phyloP scores from a whole-genome alignment of 2,113 vertebrate species.

The Corythornis cristatus region DNA sequence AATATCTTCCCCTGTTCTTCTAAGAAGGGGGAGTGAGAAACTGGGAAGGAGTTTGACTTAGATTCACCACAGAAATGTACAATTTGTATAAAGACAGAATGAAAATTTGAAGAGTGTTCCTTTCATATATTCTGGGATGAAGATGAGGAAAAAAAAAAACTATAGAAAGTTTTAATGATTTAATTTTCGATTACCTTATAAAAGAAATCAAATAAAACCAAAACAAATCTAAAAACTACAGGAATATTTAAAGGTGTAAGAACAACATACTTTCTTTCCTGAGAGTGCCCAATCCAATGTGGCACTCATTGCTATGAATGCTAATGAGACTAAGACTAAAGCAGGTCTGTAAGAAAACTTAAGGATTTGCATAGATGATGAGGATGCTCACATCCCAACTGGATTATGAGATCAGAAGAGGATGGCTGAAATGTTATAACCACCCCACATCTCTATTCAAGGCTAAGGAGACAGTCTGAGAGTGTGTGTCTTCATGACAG shows the following conservation, averaged over 20 bases:
- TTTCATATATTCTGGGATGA: not conserved
- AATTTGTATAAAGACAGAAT: not conserved
- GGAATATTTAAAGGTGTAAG: not conserved
- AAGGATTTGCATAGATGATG: not conserved
- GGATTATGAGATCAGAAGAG: not conserved
- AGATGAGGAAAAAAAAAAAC: not conserved
- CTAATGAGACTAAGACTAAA: not conserved
- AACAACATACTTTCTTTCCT: not conserved
- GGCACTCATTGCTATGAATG: not conserved
- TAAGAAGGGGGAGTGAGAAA: not conserved
- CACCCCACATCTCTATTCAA: not conserved
- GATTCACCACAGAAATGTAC: not conserved
- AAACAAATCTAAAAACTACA: rapidly evolving
- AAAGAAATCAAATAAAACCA: not conserved
- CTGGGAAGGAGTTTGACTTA: not conserved
- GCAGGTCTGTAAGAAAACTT: not conserved
- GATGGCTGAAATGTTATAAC: not conserved
- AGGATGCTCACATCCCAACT: not conserved
- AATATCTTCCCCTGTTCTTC: not conserved
- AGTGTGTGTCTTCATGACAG: not conserved
- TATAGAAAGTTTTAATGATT: not conserved
- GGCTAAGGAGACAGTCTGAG: not conserved
- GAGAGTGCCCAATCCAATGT: not conserved
- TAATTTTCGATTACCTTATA: not conserved
- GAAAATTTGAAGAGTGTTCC: not conserved